Base-by-base conservation (phyloP, 2,797 vertebrate genomes). In the Onychomys arenicola region DNA sequence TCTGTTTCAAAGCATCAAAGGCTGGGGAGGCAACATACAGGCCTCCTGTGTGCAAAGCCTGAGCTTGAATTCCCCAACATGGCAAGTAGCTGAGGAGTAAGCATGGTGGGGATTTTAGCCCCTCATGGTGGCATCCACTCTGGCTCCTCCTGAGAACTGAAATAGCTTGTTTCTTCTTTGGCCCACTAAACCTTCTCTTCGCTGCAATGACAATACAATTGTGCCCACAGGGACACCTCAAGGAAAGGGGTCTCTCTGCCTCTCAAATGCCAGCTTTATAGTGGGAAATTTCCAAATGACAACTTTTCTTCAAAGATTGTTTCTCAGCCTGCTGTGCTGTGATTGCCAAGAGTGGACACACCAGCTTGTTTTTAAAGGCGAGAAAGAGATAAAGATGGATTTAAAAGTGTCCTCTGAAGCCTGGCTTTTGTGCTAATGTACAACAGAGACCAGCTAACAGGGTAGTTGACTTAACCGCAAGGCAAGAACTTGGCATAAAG, bases 311-410 rank as follows among this genome's bases (percentile, higher is more conserved):
- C 16, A 5, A 87, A 55, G 92, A 57, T 21, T 29, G 37, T n/a
- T 76, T 93, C 90, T 78, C 82, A 78, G 91, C 55, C 55, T 67
- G 49, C 23, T 71, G 65, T 23, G 17, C 11, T 8, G 21, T 59
- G 84, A 77, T 78, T 85, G 73, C 0, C 0, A 73, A 91, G 95
- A 85, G 49, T 27, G 32, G 29, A 43, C 10, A 40, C 0, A 14
- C 61, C 55, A 65, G 86, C 59, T 81, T 96, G 93, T 84, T 96
- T 91, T 6, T 25, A 87, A 91, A 67, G 63, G 91, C 57, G 73
- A 97, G 85, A 92, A 63, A 55, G 0, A 0, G 5, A 16, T 32
- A 93, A 92, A 76, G 27, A 86, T 0, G 17, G 71, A 91, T 34
- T 80, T 57, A 93, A 27, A 87, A 13, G 9, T 84, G 65, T 5